A percentile compares a stretch with the other conserved stretches of the same genome.
phyloP scores from a whole-genome alignment of 2,888 invertebrate species.

The Machimus atricapillus region DNA sequence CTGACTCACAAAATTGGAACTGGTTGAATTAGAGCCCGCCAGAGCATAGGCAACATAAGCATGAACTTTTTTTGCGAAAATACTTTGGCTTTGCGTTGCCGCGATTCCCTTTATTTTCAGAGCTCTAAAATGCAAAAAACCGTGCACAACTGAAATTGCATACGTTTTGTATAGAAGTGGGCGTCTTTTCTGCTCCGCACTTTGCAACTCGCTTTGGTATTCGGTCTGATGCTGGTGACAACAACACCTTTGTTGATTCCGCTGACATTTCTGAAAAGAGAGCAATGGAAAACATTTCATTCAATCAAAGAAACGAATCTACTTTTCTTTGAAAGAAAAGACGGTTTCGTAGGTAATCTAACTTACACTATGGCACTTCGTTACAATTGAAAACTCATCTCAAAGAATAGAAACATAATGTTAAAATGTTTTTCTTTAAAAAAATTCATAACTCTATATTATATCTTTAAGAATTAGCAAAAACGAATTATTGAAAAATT shows the following conservation, averaged over 20 bases:
- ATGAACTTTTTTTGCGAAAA: not conserved
- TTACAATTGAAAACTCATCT: too few relatives aligned
- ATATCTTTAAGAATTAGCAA: too few relatives aligned
- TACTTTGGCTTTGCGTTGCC: not conserved
- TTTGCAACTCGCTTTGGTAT: not conserved
- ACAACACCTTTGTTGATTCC: slow-evolving; percentile 7
- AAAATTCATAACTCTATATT: too few relatives aligned
- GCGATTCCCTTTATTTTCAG: not conserved
- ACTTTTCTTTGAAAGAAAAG: not conserved
- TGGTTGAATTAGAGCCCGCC: not conserved
- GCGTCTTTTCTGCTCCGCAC: not conserved
- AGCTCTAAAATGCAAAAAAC: slow-evolving; percentile 8
- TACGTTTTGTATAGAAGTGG: slow-evolving; percentile 12
- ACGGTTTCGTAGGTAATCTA: too few relatives aligned
- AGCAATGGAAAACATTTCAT: not conserved
- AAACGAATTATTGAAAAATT: too few relatives aligned
- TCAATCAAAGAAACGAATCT: not conserved
- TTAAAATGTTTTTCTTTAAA: too few relatives aligned
- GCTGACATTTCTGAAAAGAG: slow-evolving; percentile 24
- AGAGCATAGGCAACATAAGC: not conserved
- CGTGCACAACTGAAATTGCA: slow-evolving; percentile 27
- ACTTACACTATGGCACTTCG: too few relatives aligned
- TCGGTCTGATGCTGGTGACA: not conserved
- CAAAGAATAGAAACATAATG: too few relatives aligned
- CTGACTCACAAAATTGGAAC: not conserved